phyloP scores from a whole-genome alignment of 2,888 invertebrate genomes.

The Drosophila atroscutellata region DNA sequence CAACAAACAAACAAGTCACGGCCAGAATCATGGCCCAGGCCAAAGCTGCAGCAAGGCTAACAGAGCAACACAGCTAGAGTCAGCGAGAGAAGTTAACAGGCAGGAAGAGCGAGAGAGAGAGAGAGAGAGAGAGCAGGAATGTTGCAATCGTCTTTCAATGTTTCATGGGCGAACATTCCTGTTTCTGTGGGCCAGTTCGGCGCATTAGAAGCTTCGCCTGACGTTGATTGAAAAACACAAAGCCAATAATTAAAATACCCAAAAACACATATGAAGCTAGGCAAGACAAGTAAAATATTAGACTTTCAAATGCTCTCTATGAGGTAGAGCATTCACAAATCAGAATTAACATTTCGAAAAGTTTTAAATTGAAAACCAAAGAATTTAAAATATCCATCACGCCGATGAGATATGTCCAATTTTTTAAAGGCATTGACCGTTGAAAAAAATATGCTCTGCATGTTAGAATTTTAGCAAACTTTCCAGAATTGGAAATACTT shows the following conservation, averaged over 20 bases:
- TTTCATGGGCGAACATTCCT: conserved; percentile 63
- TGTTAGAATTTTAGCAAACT: neutral
- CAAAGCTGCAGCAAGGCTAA: conserved; percentile 59
- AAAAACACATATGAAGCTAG: conserved; percentile 7
- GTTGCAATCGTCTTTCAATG: conserved; percentile 71
- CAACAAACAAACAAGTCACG: conserved; percentile 75
- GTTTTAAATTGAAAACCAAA: neutral
- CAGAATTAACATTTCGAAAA: neutral
- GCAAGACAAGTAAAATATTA: neutral
- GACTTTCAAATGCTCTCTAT: conserved; percentile 9
- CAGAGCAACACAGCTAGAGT: conserved; percentile 13
- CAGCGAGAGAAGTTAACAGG: conserved; percentile 10
- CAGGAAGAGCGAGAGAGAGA: conserved; percentile 1
- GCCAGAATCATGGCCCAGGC: conserved; percentile 55
- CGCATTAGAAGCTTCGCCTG: conserved; percentile 64
- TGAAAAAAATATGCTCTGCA: neutral
- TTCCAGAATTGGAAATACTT: neutral
- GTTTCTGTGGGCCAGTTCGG: conserved; percentile 59
- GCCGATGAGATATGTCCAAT: neutral
- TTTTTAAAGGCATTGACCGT: neutral
- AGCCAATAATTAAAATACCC: conserved; percentile 7
- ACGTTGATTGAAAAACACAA: conserved; percentile 60
- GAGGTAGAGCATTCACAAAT: neutral
- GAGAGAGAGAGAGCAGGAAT: conserved; percentile 43
- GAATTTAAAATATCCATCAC: neutral